Conservation (phyloP, 1,140 invertebrate genomes). For the Maconellicoccus hirsutus region DNA sequence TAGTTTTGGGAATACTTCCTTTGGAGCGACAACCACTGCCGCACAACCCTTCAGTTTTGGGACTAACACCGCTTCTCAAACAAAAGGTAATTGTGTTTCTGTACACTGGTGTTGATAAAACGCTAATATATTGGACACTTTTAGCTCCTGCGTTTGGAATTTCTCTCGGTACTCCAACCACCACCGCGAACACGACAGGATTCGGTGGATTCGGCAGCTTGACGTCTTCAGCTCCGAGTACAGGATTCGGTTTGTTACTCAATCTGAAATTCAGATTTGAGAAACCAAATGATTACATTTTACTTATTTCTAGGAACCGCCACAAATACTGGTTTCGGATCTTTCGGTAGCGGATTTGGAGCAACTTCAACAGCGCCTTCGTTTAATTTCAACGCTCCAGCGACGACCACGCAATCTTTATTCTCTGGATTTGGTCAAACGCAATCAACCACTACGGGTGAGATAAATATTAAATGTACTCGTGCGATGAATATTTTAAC, state of each 20-base stretch:
- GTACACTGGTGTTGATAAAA: background rate
- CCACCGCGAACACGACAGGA: background rate
- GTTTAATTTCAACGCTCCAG: slow-evolving; percentile 21
- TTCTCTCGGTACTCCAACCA: background rate
- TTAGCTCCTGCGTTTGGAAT: background rate
- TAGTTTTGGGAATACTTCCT: slow-evolving; percentile 23
- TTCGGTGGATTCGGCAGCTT: slow-evolving; percentile 35
- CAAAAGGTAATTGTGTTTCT: background rate
- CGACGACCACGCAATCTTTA: slow-evolving; percentile 28
- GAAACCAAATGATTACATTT: slow-evolving; percentile 31
- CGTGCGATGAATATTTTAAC: background rate
- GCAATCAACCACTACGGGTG: slow-evolving; percentile 26
- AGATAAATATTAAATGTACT: background rate
- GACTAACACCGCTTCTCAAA: slow-evolving; percentile 29
- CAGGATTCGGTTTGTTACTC: slow-evolving; percentile 32
- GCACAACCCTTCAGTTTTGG: slow-evolving; percentile 31
- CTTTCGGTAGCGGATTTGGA: slow-evolving; percentile 25
- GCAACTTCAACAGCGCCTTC: slow-evolving; percentile 27
- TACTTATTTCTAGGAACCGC: slow-evolving; percentile 45
- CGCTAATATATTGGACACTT: background rate
- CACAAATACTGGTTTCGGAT: slow-evolving; percentile 31
- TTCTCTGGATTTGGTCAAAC: slow-evolving; percentile 32
- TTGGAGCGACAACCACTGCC: slow-evolving; percentile 30
- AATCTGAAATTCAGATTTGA: background rate
- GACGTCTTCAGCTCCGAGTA: slow-evolving; percentile 40